Conservation (phyloP, 2,113 vertebrate species). For the Picathartes gymnocephalus region DNA sequence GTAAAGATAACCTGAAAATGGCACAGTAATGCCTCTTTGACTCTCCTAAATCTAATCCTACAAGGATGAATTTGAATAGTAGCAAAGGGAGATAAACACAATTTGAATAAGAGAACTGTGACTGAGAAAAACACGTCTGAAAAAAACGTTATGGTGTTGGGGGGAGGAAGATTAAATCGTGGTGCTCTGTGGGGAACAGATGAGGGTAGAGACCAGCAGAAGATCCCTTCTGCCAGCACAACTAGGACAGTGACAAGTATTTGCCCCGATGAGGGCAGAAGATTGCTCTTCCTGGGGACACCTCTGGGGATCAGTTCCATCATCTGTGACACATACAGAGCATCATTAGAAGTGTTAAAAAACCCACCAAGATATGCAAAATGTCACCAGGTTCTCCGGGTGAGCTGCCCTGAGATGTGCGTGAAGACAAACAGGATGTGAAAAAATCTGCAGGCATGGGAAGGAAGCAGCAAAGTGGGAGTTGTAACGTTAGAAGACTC, state of each 20-base stretch:
- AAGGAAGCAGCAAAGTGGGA: neutral
- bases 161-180: neutral
- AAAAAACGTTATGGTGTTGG: neutral
- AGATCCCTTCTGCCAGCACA: neutral
- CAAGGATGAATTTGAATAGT: neutral
- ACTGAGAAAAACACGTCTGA: neutral
- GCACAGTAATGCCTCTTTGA: neutral
- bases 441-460: neutral
- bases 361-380: neutral
- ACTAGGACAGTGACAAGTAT: neutral
- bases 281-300: neutral
- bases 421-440: neutral
- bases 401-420: neutral
- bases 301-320: neutral
- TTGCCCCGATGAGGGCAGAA: neutral
- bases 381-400: neutral
- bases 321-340: neutral
- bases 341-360: neutral
- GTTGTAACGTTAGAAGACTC: neutral
- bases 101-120: neutral
- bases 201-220: neutral
- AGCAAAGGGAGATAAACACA: neutral
- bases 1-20: neutral
- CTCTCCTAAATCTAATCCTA: neutral
- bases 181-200: accelerated